Percentiles rank a stretch among this genome's conserved stretches.
Evolutionary conservation across 2,888 invertebrate species (phyloP).

Genomic region (Phrixothrix hirtus): DNA sequence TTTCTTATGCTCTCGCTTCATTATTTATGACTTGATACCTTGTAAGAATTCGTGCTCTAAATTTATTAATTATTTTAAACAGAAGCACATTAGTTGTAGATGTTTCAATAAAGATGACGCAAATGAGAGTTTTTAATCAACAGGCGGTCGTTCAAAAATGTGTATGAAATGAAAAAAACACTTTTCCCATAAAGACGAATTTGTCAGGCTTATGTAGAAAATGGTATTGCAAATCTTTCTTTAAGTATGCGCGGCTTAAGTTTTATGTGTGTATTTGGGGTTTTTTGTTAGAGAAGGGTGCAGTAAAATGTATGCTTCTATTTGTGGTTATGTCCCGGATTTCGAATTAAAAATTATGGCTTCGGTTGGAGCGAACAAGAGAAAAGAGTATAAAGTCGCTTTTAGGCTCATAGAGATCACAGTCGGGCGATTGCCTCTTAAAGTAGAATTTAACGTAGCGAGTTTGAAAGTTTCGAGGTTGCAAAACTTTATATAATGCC

Average conservation of each 20-base stretch:
- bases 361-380: slow-evolving; percentile 10
- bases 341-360: slow-evolving; percentile 15
- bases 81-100: too few species aligned
- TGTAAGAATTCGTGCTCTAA: too few species aligned
- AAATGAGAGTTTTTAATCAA: too few species aligned
- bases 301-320: slow-evolving; percentile 13
- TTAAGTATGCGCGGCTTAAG: slow-evolving; percentile 3
- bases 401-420: slow-evolving; percentile 27
- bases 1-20: too few species aligned
- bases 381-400: slow-evolving; percentile 19
- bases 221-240: slow-evolving; percentile 7
- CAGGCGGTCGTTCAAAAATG: too few species aligned
- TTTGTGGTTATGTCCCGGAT: slow-evolving; percentile 16
- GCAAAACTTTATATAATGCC: slow-evolving; percentile 43
- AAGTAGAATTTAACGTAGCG: slow-evolving; percentile 53
- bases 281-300: slow-evolving; percentile 2
- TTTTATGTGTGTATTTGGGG: slow-evolving; percentile 15
- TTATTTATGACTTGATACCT: too few species aligned
- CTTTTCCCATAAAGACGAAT: too few species aligned
- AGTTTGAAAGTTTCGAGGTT: slow-evolving; percentile 43
- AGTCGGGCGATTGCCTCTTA: slow-evolving; percentile 49
- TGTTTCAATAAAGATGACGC: too few species aligned
- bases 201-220: too few species aligned
- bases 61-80: too few species aligned
- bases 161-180: too few species aligned